Evolutionary conservation across 2,888 invertebrate genomes (phyloP), one percentile per base, ranked within the genome.

Genomic region (Ornithoptera alexandrae): DNA sequence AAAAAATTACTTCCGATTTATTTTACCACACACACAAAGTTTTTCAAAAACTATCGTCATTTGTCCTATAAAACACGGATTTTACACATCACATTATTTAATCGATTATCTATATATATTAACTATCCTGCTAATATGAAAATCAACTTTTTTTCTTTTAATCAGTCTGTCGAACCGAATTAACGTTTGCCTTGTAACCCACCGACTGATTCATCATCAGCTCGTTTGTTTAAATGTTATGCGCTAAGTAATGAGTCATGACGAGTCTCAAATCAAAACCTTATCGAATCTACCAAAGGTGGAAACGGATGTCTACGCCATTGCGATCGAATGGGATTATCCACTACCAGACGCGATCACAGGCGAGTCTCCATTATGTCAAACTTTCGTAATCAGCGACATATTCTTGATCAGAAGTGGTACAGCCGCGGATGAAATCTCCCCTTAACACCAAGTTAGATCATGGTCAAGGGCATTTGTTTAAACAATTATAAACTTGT

Each of bases 201-300:
- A 22, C 18, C 18, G 50, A 70, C 58, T 53, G 8, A 39, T 6
- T 39, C 39, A 39, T 39, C 39, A 39, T 8, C 39, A 39, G 39
- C 39, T 10, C 10, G 39, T 39, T 39, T 39, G 22, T 69, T 73
- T 70, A 65, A 70, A 68, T 66, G 70, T 73, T 74, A 76, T 76
- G 73, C 74, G 76, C 69, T 73, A 74, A 74, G 67, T 42, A 71
- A 61, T 72, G 74, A 74, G 73, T 73, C 70, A 72, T 57, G 36
- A 39, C 46, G 50, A 42, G 56, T 0, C 7, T 36, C 36, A 65
- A 66, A 46, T 58, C 65, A 69, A 65, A 65, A 56, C 65, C 61
- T n/a, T n/a, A 56, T 59, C 58, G 30, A 65, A 67, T 70, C 58
- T 67, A 53, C 53, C 63, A 59, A 70, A 69, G 53, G 46, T 59